Evolutionary conservation across 2,888 invertebrate species (phyloP), one percentile per base, ranked within the genome.

Genomic region (Synanthedon formicaeformis): DNA sequence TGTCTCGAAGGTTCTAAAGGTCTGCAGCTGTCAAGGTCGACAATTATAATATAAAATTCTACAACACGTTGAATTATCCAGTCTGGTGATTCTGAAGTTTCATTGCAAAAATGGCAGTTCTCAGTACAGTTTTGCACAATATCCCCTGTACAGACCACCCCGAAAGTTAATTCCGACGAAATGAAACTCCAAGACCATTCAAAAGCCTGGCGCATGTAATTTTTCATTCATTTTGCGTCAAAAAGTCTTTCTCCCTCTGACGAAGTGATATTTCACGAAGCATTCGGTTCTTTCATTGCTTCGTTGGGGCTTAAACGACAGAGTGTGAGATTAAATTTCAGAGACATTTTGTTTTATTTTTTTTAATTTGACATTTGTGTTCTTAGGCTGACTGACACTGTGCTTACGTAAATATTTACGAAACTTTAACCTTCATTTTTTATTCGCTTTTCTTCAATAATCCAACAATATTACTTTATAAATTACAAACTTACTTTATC

Each of bases 181-280:
- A 48, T 50, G 50, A 50, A 51, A 49, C 27, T 57, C 54, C 54
- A 65, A 63, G 63, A 60, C 64, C 59, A 60, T 70, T 68, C 66
- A 65, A 68, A 67, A 68, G 60, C 63, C 60, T 63, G 56, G 59
- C 49, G 58, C 60, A 60, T 66, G 71, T 73, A 71, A 73, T 75
- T 74, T 77, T 76, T 74, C 78, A 75, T 78, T 76, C 74, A 76
- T 78, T 74, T 70, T 65, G 68, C 67, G 72, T 73, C 73, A 76
- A 78, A 68, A 62, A 65, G 62, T 62, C 59, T 45, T 45, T 45
- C 58, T 55, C 58, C 53, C 54, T 54, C 54, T 52, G 58, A 58
- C 57, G 57, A 61, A 64, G 51, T 57, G 52, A 51, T 53, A 50
- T 62, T 60, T 58, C 57, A 57, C 58, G 52, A 54, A 55, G 58